Evolutionary conservation across 2,797 vertebrate species (phyloP).

Genomic region (Melanotaenia maccullochi): DNA sequence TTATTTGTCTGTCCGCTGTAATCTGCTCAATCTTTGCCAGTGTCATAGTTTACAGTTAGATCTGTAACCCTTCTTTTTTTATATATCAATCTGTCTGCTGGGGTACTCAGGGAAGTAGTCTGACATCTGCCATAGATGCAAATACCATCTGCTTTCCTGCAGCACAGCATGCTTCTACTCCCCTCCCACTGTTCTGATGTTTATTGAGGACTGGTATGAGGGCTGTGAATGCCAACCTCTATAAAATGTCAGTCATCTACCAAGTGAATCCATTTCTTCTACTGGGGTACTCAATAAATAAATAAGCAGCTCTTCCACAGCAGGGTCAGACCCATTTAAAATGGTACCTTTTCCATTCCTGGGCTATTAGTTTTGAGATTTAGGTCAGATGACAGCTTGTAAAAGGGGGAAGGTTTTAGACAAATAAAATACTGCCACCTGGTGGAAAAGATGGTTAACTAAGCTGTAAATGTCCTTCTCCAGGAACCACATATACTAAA

Average conservation of each 20-base stretch:
- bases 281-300: conserved; percentile 50
- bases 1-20: conserved; percentile 5
- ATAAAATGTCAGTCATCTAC: conserved; percentile 20
- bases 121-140: conserved; percentile 67
- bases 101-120: conserved; percentile 48
- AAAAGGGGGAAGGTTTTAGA: conserved; percentile 46
- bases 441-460: conserved; percentile 54
- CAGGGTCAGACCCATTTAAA: conserved; percentile 47
- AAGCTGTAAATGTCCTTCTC: background rate
- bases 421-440: conserved; percentile 68
- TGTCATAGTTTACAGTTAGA: conserved; percentile 27
- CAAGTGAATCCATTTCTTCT: conserved; percentile 33
- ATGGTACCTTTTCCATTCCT: conserved; percentile 53
- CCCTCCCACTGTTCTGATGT: conserved; percentile 62
- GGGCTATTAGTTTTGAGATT: conserved; percentile 65
- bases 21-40: conserved; percentile 7
- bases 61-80: conserved; percentile 30
- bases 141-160: conserved; percentile 79
- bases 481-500: background rate
- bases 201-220: conserved; percentile 48
- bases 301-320: conserved; percentile 40
- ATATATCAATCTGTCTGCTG: conserved; percentile 37
- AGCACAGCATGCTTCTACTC: conserved; percentile 57
- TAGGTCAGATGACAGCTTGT: conserved; percentile 78
- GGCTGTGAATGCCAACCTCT: conserved; percentile 20